Percentiles rank a stretch among this genome's conserved stretches.
phyloP scores from a whole-genome alignment of 2,113 vertebrate species.

The Perca schrenkii region DNA sequence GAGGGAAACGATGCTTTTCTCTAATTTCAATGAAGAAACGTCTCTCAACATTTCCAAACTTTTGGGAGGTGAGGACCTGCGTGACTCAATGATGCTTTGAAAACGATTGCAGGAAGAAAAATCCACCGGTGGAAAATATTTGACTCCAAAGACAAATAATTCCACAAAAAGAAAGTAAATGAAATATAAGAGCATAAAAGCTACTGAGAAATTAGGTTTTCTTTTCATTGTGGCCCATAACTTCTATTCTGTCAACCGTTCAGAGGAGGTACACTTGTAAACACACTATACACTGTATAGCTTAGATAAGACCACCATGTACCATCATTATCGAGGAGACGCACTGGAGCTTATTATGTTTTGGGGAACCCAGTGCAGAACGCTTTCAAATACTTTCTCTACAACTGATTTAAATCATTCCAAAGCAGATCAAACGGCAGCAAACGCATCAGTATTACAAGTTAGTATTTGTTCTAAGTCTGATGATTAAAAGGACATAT shows the following conservation, averaged over 20 bases:
- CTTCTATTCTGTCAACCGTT: not conserved
- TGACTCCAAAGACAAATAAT: not conserved
- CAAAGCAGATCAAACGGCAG: slow-evolving; percentile 21
- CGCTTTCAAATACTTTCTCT: not conserved
- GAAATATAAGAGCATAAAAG: not conserved
- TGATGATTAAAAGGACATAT: slow-evolving; percentile 8
- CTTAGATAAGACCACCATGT: slow-evolving; percentile 3
- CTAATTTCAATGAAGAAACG: not conserved
- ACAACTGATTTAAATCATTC: not conserved
- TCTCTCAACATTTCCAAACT: not conserved
- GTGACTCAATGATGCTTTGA: not conserved
- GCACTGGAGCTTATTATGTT: not conserved
- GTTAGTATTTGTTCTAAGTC: not conserved
- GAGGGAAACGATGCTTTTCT: not conserved
- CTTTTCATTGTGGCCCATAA: not conserved
- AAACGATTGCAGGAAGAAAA: not conserved
- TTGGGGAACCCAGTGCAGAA: not conserved
- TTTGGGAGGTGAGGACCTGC: not conserved
- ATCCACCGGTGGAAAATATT: not conserved
- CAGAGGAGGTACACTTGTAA: slow-evolving; percentile 40
- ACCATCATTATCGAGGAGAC: not conserved
- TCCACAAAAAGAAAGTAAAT: too few species aligned
- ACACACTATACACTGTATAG: slow-evolving; percentile 52
- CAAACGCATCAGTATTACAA: not conserved
- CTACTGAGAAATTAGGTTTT: not conserved